phyloP scores from a whole-genome alignment of 2,113 vertebrate species.

The Gymnocephalus cernua region DNA sequence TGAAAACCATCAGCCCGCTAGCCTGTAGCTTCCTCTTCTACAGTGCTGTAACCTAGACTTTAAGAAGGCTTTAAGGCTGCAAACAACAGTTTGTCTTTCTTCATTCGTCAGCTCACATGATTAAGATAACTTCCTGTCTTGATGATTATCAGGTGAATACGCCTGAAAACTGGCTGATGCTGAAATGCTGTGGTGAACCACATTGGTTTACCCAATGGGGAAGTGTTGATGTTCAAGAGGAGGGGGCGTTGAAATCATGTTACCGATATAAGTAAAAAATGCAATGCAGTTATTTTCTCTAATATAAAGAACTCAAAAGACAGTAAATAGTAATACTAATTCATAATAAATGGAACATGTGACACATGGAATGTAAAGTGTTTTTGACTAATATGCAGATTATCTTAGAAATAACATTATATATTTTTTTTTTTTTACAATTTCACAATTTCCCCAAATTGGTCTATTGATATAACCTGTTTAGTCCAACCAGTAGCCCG shows the following conservation, averaged over 20 bases:
- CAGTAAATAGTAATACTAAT: neutral
- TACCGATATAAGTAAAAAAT: no score
- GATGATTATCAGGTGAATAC: slow-evolving; percentile 36
- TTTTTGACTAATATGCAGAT: neutral
- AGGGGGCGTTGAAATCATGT: neutral
- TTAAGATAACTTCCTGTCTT: slow-evolving; percentile 38
- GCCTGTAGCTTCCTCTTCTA: neutral
- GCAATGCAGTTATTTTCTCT: neutral
- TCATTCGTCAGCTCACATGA: slow-evolving; percentile 1
- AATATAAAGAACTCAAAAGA: neutral
- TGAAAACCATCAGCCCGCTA: neutral
- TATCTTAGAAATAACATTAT: neutral
- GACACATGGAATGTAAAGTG: neutral
- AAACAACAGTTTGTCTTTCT: neutral
- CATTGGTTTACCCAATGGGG: slow-evolving; percentile 49
- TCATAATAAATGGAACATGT: neutral
- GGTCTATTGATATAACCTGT: no score
- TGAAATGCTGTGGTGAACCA: slow-evolving; percentile 62
- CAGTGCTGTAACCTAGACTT: neutral
- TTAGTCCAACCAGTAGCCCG: neutral
- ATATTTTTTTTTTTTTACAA: no score
- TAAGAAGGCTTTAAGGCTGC: neutral
- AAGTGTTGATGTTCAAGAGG: slow-evolving; percentile 45
- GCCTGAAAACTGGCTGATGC: slow-evolving; percentile 18
- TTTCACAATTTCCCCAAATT: neutral